Base-by-base conservation (phyloP, 2,113 vertebrate species). In the Cisticola juncidis region DNA sequence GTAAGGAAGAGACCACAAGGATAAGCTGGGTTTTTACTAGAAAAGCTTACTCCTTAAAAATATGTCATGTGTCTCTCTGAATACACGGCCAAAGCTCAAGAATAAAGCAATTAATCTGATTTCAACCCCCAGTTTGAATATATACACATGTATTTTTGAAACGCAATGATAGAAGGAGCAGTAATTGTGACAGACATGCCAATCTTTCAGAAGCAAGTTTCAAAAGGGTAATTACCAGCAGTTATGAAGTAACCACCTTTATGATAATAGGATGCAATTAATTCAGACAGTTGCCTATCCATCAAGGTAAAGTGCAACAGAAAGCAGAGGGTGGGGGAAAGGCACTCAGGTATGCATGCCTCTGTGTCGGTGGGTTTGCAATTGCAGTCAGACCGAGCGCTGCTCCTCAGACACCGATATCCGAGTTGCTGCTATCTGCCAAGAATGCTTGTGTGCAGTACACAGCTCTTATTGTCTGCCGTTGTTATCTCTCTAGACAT, bases 401-500 rank as follows among this genome's bases (percentile, higher is more conserved):
- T n/a, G 69, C 80, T 91, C 51, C 74, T 90, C 72, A 57, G 76
- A 92, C 62, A 25, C 48, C 1, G 1, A 50, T 95, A 93, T 85
- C 89, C 47, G 61, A 80, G 65, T 72, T 35, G 50, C 54, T 73
- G 45, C 53, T 95, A 86, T 87, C 81, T 95, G 89, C 92, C 88
- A 90, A 82, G 96, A 96, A 72, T 4, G 66, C 51, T 54, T 85
- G 38, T 78, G 91, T 47, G 62, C 90, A 16, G 61, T 57, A 89
- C 65, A 71, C 20, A 29, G 48, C 21, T 65, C 78, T 92, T 90
- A 95, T 95, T 95, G 92, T 95, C 95, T 87, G 85, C 77, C 94
- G 95, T 95, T 94, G 15, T 72, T 83, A 93, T 83, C 96, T 94
- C 38, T 69, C 38, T 50, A 83, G 90, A 77, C 76, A 86, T 93